Evolutionary conservation across 2,888 invertebrate genomes (phyloP).

Genomic region (Oscheius onirici): DNA sequence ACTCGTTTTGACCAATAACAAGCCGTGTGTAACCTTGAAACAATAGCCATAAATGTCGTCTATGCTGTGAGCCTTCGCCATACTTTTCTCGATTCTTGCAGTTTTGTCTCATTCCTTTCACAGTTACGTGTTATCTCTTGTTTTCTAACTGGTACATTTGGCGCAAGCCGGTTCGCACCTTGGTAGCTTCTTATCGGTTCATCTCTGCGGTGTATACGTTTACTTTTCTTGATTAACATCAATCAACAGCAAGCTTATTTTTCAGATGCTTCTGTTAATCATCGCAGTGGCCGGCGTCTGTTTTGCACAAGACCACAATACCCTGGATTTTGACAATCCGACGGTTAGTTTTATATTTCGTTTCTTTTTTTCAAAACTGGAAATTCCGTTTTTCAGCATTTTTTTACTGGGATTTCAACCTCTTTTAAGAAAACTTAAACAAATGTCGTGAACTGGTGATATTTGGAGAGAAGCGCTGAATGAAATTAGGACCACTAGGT

Average conservation of each 20-base stretch:
- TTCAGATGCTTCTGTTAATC: constrained; percentile 25
- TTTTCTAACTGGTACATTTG: constrained; percentile 24
- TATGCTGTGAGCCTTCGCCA: no score
- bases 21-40: constrained; percentile 20
- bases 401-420: no score
- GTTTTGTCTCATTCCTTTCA: no score
- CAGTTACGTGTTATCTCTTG: background rate
- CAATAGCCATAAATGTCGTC: constrained; percentile 7
- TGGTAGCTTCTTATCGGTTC: constrained; percentile 32
- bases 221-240: background rate
- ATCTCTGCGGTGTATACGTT: constrained; percentile 24
- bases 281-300: background rate
- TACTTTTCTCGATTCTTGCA: no score
- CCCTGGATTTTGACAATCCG: constrained; percentile 22
- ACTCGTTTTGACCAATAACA: constrained; percentile 16
- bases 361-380: no score
- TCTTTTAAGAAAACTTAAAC: no score
- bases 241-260: background rate
- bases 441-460: no score
- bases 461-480: no score
- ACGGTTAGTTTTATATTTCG: constrained; percentile 12
- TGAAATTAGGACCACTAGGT: no score
- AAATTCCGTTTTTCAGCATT: no score
- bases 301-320: constrained; percentile 13
- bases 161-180: constrained; percentile 29